These are phyloP conservation scores for Glyphotaelius pellucidus DNA, from an alignment of 2,888 invertebrate genomes.

Conservation along the genomic window DNA sequence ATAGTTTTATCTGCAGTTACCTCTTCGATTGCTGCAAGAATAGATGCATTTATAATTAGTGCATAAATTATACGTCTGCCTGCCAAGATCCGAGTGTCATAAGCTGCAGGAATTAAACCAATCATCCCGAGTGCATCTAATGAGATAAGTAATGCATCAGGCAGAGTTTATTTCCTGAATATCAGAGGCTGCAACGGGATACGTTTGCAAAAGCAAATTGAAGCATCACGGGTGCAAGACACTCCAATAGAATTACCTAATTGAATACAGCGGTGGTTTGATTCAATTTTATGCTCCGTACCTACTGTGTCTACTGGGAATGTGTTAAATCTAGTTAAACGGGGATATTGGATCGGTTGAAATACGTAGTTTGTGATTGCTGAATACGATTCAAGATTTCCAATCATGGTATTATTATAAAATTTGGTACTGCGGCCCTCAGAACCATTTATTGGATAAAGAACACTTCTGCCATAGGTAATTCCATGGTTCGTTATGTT, in stretches of 20 bases:
- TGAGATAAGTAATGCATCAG: background rate
- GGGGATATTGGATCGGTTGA: too few species aligned
- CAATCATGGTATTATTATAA: too few species aligned
- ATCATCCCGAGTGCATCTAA: background rate
- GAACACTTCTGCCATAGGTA: too few species aligned
- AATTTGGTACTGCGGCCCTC: too few species aligned
- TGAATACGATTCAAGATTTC: too few species aligned
- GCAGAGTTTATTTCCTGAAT: background rate
- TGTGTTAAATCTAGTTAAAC: too few species aligned
- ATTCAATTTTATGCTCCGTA: background rate
- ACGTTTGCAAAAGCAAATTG: background rate
- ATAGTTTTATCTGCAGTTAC: background rate
- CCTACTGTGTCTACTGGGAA: background rate
- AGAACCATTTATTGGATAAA: too few species aligned
- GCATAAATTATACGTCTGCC: background rate
- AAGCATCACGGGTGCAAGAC: background rate
- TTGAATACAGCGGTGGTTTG: background rate
- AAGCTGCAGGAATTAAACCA: background rate
- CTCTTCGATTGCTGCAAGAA: background rate
- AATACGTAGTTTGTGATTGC: too few species aligned
- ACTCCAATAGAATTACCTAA: background rate
- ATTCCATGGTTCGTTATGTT: too few species aligned
- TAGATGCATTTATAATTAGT: background rate
- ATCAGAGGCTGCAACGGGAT: background rate
- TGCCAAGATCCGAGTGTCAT: background rate